Percentiles rank a stretch among this genome's conserved stretches.
Conservation (phyloP, 2,797 vertebrate genomes). For the Diplodus sargus region DNA sequence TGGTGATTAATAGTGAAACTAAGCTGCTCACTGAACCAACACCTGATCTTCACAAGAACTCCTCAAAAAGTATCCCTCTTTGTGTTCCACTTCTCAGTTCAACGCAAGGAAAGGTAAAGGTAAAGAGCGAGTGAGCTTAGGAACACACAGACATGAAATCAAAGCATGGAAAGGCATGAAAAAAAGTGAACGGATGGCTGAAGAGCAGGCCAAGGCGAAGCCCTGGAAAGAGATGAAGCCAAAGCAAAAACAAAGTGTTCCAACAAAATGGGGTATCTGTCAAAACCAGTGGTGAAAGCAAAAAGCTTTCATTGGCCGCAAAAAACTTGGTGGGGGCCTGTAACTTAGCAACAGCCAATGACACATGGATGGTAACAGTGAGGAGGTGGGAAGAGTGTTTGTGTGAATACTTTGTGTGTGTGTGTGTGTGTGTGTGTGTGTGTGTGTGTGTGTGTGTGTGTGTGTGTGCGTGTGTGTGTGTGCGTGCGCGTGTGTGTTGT, state of each 20-base stretch:
- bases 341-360: constrained; percentile 84
- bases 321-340: constrained; percentile 71
- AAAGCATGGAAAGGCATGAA: background rate
- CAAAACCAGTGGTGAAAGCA: constrained; percentile 56
- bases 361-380: constrained; percentile 74
- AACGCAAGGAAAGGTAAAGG: background rate
- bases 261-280: constrained; percentile 60
- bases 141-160: background rate
- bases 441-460: constrained; percentile 48
- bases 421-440: constrained; percentile 19
- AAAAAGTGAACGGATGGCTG: constrained; percentile 13
- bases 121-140: background rate
- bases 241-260: constrained; percentile 61
- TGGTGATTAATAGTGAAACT: constrained; percentile 32
- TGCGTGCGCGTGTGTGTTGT: constrained; percentile 54
- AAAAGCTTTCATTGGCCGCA: constrained; percentile 61
- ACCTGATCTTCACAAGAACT: background rate
- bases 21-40: constrained; percentile 24
- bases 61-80: constrained; percentile 5
- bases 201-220: background rate
- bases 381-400: constrained; percentile 75
- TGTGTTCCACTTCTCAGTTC: background rate
- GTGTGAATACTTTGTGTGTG: constrained; percentile 41
- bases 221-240: constrained; percentile 38
- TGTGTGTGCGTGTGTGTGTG: constrained; percentile 7